Base-by-base conservation (phyloP, 2,113 vertebrate genomes). In the Menura novaehollandiae region DNA sequence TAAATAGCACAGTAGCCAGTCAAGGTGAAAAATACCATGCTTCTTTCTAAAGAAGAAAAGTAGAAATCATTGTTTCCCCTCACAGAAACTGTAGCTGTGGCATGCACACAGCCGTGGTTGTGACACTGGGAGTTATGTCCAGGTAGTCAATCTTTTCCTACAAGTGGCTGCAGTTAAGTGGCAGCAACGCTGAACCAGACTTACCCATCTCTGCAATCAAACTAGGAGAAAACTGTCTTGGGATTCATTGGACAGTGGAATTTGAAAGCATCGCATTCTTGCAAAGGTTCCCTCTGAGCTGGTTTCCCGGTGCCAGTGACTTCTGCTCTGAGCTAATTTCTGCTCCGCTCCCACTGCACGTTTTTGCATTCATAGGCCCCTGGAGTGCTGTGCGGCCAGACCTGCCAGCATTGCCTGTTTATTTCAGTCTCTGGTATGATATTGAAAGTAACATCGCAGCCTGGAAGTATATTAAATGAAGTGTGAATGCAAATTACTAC, bases 401-500 rank as follows among this genome's bases (percentile, higher is more conserved):
- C 85, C 88, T 88, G 86, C 69, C 21, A 8, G 88, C 80, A 37
- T 37, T 94, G 91, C 92, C 80, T 92, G 68, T 96, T 94, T 96
- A 94, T 95, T 94, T 97, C 92, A 78, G 73, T 68, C 69, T 68
- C 92, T 79, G 44, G 11, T 87, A 77, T 92, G 77, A 86, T 78
- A 91, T 49, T 92, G 88, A 56, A 91, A 75, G 69, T 56, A 92
- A 76, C 91, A 68, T 94, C 93, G 89, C 69, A 85, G 73, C 60
- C 83, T 96, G 88, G 47, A 93, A 93, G 80, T 94, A 39, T 92
- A 96, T 89, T 92, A 96, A 96, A 95, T 95, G 88, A 89, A 91
- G 62, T 91, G 84, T 91, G 93, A 80, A 60, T 93, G 66, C 92
- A 96, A 92, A 96, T 94, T 87, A 58, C 86, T 46, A 72, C 58